Evolutionary conservation across 2,888 invertebrate genomes (phyloP).

Genomic region (Drosophila leonis): DNA sequence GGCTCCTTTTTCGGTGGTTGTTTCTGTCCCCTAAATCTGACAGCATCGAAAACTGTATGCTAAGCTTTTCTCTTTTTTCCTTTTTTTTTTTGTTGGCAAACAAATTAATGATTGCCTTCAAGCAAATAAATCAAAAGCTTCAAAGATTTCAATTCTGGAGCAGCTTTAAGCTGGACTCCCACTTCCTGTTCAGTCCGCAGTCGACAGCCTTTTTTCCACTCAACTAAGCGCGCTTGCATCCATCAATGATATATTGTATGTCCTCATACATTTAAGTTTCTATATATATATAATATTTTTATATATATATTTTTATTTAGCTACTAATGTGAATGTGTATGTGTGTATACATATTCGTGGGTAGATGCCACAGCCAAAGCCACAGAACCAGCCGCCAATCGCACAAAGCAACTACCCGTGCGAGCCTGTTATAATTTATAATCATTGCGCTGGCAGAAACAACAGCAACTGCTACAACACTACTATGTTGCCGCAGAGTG

Average conservation of each 20-base stretch:
- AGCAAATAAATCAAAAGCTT: conserved; percentile 76
- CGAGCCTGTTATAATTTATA: conserved; percentile 76
- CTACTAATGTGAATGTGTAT: conserved; percentile 3
- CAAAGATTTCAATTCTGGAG: conserved; percentile 27
- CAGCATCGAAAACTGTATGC: conserved; percentile 67
- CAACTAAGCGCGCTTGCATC: conserved; percentile 73
- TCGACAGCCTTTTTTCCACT: conserved; percentile 67
- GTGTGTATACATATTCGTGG: not conserved
- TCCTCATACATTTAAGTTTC: conserved; percentile 5
- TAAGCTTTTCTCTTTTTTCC: conserved; percentile 45
- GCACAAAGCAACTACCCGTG: conserved; percentile 73
- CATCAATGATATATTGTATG: conserved; percentile 64
- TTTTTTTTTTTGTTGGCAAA: conserved; percentile 31
- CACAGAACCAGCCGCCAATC: conserved; percentile 49
- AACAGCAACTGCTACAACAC: conserved; percentile 18
- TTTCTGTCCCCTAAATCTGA: conserved; percentile 70
- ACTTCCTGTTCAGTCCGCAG: conserved; percentile 36
- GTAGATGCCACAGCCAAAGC: conserved; percentile 29
- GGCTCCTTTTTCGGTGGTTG: conserved; percentile 34
- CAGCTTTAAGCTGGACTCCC: conserved; percentile 38
- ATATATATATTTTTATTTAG: conserved; percentile 44
- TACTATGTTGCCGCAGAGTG: conserved; percentile 44
- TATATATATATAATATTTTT: conserved; percentile 5
- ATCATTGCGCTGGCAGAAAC: conserved; percentile 63
- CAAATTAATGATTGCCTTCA: conserved; percentile 73